Conservation (phyloP, 2,113 vertebrate species). For the Pelvicachromis taeniatus region DNA sequence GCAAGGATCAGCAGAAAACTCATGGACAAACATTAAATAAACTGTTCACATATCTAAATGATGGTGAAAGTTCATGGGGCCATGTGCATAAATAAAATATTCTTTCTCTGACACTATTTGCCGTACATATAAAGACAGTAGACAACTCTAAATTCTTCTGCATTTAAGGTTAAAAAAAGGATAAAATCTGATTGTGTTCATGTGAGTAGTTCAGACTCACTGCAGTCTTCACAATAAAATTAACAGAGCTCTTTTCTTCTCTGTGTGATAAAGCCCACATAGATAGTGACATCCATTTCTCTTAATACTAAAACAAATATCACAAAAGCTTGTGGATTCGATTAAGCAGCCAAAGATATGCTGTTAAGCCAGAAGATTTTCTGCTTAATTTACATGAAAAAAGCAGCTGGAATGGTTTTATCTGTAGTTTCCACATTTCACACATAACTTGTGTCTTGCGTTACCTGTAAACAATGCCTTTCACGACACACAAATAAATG, state of each 20-base stretch:
- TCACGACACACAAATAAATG: neutral
- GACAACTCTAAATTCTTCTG: neutral
- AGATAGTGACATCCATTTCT: neutral
- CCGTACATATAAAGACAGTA: neutral
- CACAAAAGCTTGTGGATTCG: neutral
- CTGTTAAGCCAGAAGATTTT: neutral
- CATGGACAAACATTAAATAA: neutral
- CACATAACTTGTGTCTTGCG: neutral
- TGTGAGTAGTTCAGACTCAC: neutral
- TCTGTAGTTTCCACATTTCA: conserved; percentile 13
- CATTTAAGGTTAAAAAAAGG: neutral
- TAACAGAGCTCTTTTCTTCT: neutral
- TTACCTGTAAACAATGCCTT: conserved; percentile 19
- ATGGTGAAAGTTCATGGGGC: neutral
- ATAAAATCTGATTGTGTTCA: neutral
- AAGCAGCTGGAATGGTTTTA: neutral
- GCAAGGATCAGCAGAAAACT: neutral
- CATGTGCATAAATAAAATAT: neutral
- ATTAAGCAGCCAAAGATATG: neutral
- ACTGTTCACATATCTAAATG: neutral
- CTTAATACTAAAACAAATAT: neutral
- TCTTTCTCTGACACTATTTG: neutral
- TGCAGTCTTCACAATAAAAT: neutral
- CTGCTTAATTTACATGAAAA: neutral
- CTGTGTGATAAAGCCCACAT: neutral